Evolutionary conservation across 2,888 invertebrate genomes (phyloP).

Genomic region (Sinhomidia bicolor): DNA sequence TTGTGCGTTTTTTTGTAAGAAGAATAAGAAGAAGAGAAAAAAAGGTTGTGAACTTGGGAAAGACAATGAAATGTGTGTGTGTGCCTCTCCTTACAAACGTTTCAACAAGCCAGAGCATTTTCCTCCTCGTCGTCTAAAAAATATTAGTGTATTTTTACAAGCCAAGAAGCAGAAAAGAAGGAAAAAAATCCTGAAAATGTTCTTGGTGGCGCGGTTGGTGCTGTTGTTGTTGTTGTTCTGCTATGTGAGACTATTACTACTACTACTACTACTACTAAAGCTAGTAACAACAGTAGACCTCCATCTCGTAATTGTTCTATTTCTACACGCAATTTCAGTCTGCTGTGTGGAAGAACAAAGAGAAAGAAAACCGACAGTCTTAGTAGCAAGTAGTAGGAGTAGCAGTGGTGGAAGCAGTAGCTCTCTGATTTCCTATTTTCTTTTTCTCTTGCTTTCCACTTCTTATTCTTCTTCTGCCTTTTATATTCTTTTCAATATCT

Average conservation of each 20-base stretch:
- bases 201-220: conserved; percentile 16
- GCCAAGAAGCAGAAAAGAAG: not conserved
- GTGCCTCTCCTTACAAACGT: not conserved
- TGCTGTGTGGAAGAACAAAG: not conserved
- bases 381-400: not conserved
- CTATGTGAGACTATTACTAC: not conserved
- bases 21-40: not conserved
- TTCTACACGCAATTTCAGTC: not conserved
- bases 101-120: no score
- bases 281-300: no score
- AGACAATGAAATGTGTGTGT: not conserved
- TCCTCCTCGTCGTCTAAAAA: not conserved
- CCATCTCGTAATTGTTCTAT: not conserved
- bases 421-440: conserved; percentile 9
- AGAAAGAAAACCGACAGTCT: not conserved
- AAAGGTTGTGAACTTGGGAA: not conserved
- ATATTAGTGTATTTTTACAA: not conserved
- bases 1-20: no score
- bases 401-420: not conserved
- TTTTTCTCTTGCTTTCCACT: not conserved
- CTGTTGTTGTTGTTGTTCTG: not conserved
- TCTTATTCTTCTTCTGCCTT: conserved; percentile 22
- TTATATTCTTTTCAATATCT: conserved; percentile 53
- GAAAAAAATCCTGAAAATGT: conserved; percentile 18
- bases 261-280: not conserved